Evolutionary conservation across 2,113 vertebrate species (phyloP).

Genomic region (Pavo muticus): DNA sequence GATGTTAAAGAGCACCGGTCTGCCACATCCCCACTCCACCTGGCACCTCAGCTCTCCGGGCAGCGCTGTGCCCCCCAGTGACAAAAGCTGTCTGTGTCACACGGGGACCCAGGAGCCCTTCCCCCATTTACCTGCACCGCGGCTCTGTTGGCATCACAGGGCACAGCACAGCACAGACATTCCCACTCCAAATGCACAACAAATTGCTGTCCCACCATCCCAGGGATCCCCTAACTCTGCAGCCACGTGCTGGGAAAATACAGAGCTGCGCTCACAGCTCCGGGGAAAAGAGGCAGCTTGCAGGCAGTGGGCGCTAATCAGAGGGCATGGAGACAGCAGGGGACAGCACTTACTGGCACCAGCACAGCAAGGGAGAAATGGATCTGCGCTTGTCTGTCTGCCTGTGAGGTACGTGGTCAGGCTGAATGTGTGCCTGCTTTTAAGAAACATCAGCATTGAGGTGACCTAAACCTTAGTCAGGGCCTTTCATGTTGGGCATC

Average conservation of each 20-base stretch:
- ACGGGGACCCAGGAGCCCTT: background rate
- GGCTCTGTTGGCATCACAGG: rapidly evolving
- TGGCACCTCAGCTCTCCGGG: too few relatives aligned
- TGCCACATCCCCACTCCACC: background rate
- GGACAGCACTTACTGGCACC: background rate
- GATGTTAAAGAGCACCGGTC: background rate
- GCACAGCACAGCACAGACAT: background rate
- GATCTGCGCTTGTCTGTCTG: background rate
- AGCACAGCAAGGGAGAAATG: background rate
- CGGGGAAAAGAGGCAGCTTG: background rate
- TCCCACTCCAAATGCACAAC: background rate
- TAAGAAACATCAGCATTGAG: background rate
- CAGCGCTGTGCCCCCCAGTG: background rate
- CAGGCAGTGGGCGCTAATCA: background rate
- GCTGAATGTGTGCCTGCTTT: too few relatives aligned
- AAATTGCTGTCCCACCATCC: background rate
- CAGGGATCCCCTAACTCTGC: background rate
- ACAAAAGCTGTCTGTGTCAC: background rate
- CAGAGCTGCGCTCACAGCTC: background rate
- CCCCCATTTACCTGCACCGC: rapidly evolving
- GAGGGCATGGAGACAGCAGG: background rate
- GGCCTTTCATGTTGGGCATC: background rate
- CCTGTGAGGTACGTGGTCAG: background rate
- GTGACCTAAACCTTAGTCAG: background rate
- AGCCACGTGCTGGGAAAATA: background rate